These are phyloP conservation scores for Tethya wilhelma DNA, from an alignment of 37 sponge, comb jelly and placozoan genomes.

Conservation along the genomic window DNA sequence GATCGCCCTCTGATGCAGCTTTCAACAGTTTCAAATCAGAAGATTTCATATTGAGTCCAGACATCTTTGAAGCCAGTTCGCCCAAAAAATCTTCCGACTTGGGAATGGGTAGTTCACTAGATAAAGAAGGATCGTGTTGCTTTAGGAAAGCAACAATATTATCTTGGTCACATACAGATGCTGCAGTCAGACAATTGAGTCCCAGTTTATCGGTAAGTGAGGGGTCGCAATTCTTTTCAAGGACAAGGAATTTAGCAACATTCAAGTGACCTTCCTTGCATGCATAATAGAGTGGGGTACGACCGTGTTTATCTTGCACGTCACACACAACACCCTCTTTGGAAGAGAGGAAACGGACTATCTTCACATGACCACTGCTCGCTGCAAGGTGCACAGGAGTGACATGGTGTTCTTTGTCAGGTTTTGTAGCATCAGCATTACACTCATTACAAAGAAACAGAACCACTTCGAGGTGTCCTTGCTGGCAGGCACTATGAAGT, in stretches of 20 bases:
- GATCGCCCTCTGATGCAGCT: constrained; percentile 6
- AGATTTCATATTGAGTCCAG: not conserved
- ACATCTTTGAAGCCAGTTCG: too few species aligned
- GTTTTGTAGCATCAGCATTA: not conserved
- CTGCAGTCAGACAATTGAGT: constrained; percentile 52
- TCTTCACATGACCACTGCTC: constrained; percentile 12
- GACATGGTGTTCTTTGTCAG: not conserved
- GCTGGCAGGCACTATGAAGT: constrained; percentile 40
- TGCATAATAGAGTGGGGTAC: constrained; percentile 39
- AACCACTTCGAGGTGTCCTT: constrained; percentile 30
- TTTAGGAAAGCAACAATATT: constrained; percentile 51
- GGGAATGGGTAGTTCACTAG: not conserved
- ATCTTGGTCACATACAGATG: constrained; percentile 38
- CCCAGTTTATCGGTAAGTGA: not conserved
- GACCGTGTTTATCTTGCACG: constrained; percentile 25
- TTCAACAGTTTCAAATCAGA: not conserved
- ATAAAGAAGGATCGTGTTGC: not conserved
- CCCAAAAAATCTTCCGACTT: too few species aligned
- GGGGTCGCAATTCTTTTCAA: not conserved
- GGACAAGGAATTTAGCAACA: constrained; percentile 15
- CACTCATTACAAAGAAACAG: constrained; percentile 18
- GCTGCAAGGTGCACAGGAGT: constrained; percentile 53
- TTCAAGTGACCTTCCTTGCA: constrained; percentile 28
- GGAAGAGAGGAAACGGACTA: constrained; percentile 16
- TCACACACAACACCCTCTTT: not conserved